Base-by-base conservation (phyloP, 2,113 vertebrate genomes). In the Heliornis fulica region DNA sequence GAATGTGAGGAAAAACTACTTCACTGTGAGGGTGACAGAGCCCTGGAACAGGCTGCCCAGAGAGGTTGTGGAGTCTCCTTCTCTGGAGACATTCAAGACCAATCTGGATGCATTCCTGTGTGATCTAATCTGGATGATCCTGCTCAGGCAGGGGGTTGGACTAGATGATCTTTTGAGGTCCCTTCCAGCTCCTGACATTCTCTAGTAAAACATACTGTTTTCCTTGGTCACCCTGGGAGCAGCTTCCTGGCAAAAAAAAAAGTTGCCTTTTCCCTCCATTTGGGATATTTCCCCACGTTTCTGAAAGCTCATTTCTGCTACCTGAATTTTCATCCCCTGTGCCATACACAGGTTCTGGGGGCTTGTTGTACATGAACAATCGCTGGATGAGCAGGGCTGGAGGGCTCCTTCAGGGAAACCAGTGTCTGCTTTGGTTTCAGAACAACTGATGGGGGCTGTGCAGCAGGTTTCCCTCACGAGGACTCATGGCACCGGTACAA, bases 401-500 rank as follows among this genome's bases (percentile, higher is more conserved):
- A 48, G 45, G 17, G 38, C 38, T 87, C 1, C 0, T 18, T 63
- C 8, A 29, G 60, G 64, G 32, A 81, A n/a, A 45, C 0, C 0
- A 28, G 11, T 2, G 7, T 10, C 1, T 1, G 7, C 53, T n/a
- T 51, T 18, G 7, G 10, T 69, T 74, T 77, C 6, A 3, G 60
- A 70, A 7, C 38, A 46, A 2, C 18, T 25, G 46, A 12, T 10
- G 9, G 0, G 20, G 45, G 41, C 60, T 70, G 38, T 3, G 48
- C 15, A 13, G 41, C 11, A 11, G 32, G 8, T 56, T 90, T 45
- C 25, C 65, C 71, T 72, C 70, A 10, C 20, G 5, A 18, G 60
- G 69, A 38, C 7, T 51, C 18, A 50, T 48, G 34, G 3, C 28
- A 0, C 1, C 34, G 20, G 16, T 41, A n/a, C 0, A 0, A 34